Evolutionary conservation across 1,140 invertebrate species (phyloP).

Genomic region (Pseudomyrmex flavicornis): DNA sequence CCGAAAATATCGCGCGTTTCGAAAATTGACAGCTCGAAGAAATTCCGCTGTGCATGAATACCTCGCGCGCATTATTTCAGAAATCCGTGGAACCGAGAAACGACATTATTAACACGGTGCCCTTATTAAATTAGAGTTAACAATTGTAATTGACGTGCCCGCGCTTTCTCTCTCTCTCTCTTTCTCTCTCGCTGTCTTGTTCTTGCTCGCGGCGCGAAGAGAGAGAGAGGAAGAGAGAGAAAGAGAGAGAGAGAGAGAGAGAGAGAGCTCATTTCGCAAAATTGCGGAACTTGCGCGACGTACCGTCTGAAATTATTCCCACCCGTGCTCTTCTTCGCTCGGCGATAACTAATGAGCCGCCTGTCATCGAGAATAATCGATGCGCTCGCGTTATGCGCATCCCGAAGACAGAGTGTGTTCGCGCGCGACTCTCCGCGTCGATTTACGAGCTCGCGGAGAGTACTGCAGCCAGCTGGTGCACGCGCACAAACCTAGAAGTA

Average conservation of each 20-base stretch:
- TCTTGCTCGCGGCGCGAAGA: neutral
- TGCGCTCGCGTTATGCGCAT: constrained; percentile 46
- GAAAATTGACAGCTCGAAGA: neutral
- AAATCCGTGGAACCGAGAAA: constrained; percentile 9
- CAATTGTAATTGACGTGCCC: constrained; percentile 50
- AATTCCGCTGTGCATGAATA: neutral
- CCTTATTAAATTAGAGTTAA: constrained; percentile 51
- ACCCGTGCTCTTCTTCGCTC: constrained; percentile 17
- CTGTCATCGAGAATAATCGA: constrained; percentile 59
- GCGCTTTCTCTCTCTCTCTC: no score
- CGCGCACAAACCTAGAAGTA: neutral
- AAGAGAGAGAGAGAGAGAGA: neutral
- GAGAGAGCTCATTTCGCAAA: constrained; percentile 41
- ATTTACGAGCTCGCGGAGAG: constrained; percentile 29
- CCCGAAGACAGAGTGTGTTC: constrained; percentile 10
- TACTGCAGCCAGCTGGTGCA: constrained; percentile 11
- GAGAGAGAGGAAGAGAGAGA: neutral
- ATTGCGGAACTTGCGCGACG: constrained; percentile 54
- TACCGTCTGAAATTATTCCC: constrained; percentile 40
- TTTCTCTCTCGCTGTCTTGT: neutral
- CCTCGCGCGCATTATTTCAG: neutral
- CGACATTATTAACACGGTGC: constrained; percentile 37
- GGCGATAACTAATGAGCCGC: constrained; percentile 60
- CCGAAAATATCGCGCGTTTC: neutral
- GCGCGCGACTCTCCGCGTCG: neutral